Evolutionary conservation across 2,113 vertebrate species (phyloP).

Genomic region (Etia nguti): DNA sequence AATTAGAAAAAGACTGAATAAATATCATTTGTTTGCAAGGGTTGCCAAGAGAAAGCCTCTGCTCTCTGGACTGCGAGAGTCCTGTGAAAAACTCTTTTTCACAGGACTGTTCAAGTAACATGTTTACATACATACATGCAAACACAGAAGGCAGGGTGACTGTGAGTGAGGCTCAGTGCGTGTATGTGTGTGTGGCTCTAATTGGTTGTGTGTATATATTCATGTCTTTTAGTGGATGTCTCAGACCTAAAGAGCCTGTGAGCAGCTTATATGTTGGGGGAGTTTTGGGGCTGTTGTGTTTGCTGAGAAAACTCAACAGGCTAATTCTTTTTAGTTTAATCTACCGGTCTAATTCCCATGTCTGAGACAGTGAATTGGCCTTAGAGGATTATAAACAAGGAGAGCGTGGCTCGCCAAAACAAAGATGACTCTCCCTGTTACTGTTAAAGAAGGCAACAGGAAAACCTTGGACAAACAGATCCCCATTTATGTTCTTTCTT

Average conservation of each 20-base stretch:
- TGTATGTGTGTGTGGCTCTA: not conserved
- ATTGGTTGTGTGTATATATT: not conserved
- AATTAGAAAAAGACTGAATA: not conserved
- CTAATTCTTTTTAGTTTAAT: constrained; percentile 64
- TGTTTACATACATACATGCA: not conserved
- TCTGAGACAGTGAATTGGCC: constrained; percentile 47
- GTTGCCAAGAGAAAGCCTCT: not conserved
- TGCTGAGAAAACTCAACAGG: constrained; percentile 39
- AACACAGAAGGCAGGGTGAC: not conserved
- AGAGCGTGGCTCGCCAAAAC: constrained; percentile 37
- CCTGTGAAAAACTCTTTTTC: not conserved
- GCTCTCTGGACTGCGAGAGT: not conserved
- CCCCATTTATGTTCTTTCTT: not conserved
- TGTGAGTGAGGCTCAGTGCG: not conserved
- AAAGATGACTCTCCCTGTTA: constrained; percentile 41
- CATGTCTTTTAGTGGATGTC: not conserved
- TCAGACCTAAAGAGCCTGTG: constrained; percentile 53
- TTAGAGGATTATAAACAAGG: constrained; percentile 40
- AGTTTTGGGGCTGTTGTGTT: not conserved
- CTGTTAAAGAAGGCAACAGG: not conserved
- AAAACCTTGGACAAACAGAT: not conserved
- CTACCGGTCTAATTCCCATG: constrained; percentile 58
- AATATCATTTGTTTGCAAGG: not conserved
- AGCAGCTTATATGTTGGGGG: constrained; percentile 56
- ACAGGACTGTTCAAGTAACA: not conserved